Base-by-base conservation (phyloP, 2,797 vertebrate genomes). In the Arnoldichthys spilopterus region DNA sequence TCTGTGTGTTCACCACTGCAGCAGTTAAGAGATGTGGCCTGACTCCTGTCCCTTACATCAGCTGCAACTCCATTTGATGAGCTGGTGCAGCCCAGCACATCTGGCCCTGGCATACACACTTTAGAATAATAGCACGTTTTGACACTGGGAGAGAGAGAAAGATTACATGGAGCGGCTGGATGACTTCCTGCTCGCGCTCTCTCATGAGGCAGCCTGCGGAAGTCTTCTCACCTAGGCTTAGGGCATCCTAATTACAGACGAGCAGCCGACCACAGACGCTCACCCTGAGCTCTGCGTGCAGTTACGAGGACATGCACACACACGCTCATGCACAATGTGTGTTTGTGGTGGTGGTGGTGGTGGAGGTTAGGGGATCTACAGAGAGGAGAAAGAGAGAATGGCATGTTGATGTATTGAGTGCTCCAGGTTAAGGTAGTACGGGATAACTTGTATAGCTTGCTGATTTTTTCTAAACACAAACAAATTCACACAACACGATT, bases 181-280 rank as follows among this genome's bases (percentile, higher is more conserved):
- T 88, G 76, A 85, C 90, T 92, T 93, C 93, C 91, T 90, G 86
- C 82, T 88, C 72, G 73, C 86, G 80, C 66, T 86, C 85, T 92
- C 88, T 88, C 82, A 86, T 86, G 90, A 90, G 82, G 62, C 53
- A 32, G 83, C 54, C 85, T 78, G 76, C 82, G 79, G 89, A 92
- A 92, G 89, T 87, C 87, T 88, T 92, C 90, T 92, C 92, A 92
- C 91, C 91, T 90, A 86, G 79, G 86, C 85, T 81, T 79, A 88
- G 89, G 86, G 90, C 86, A 87, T 90, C 92, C 66, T 86, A 94
- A 94, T 94, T 94, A 93, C 78, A 85, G 89, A 88, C 87, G 84
- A 87, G 85, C 63, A 64, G 58, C 30, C 88, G 87, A 88, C 54
- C 64, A 56, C 47, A 79, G 54, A 72, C 74, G 53, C 73, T 80